Base-by-base conservation (phyloP, 2,888 invertebrate species). In the Drosophila acutilabella region DNA sequence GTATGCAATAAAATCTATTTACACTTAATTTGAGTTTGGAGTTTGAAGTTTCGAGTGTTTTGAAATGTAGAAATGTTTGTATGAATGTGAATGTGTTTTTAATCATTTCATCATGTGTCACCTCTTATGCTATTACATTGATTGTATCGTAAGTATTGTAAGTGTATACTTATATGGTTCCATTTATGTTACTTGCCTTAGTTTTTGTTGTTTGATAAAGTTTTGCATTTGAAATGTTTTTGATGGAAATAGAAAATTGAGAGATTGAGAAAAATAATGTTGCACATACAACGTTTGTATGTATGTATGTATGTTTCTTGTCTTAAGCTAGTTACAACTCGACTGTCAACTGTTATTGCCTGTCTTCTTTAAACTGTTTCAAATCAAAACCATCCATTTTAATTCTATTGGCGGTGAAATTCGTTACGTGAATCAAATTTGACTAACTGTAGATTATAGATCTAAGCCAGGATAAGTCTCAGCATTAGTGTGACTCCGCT, bases 1-100 rank as follows among this genome's bases (percentile, higher is more conserved):
- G 77, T 90, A 84, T 81, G 85, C 81, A 75, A 74, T 87, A 87
- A 87, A 87, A 87, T 89, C 81, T 86, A 90, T 86, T 20, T 86
- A 86, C 90, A 86, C 64, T 89, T 84, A 74, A 83, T 58, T 71
- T 44, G 54, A 30, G 42, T 44, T 44, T 33, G 18, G 18, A 33
- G 54, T 20, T 20, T 20, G 20, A 3, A 20, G 20, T 54, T 65
- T 59, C 23, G 66, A 67, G 86, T 89, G 83, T 86, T 54, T 30
- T 30, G 30, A 30, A 30, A 30, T 30, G 30, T 30, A 30, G 64
- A 50, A 78, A 68, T 74, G 54, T 59, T 38, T 53, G 51, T 36
- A 36, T 36, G 36, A 11, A 13, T 38, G 45, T 59, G 74, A 64
- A 23, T 18, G n/a, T n/a, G n/a, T 36, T 0, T 36, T 11, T 51